Evolutionary conservation across 2,888 invertebrate species (phyloP), one percentile per base, ranked within the genome.

Genomic region (Epiblema foenella): DNA sequence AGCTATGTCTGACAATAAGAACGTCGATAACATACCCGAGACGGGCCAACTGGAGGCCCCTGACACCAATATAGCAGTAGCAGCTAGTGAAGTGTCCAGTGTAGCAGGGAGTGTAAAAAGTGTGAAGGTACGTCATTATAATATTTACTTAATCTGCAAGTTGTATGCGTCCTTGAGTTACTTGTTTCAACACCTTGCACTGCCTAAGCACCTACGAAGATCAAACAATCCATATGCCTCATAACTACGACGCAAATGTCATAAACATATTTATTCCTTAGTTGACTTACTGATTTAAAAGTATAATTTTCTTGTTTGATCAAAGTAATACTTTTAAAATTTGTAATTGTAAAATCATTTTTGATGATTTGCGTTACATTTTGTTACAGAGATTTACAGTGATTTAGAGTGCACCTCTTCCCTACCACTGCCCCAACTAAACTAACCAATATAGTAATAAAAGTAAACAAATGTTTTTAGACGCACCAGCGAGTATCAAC

Each of bases 1-100:
- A 84, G 83, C 79, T 79, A 93, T 93, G 93, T 91, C 93, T 83
- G 89, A 90, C 83, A 86, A 84, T 81, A 88, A 89, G 89, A 88
- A 90, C 83, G 86, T 86, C 83, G 83, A 85, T 82, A 85, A 77
- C 84, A 84, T 84, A 77, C 83, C 83, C 77, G 86, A 87, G 82
- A 85, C 82, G 83, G 87, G 85, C 78, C 84, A 85, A 82, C 81
- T 80, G 77, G 87, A 87, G 76, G 79, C 80, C 77, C 77, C 78
- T 78, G 86, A 87, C 72, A 79, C 82, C 74, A 85, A 89, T 89
- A 81, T 89, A 92, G 87, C 89, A 84, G 83, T 80, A 78, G 77
- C 84, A 75, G 74, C 83, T 60, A 85, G 83, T 75, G 91, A 90
- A 78, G 86, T 87, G 75, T 84, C 89, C 69, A 88, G 87, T 82